phyloP scores from a whole-genome alignment of 2,797 vertebrate genomes.

The Gorsachius magnificus region DNA sequence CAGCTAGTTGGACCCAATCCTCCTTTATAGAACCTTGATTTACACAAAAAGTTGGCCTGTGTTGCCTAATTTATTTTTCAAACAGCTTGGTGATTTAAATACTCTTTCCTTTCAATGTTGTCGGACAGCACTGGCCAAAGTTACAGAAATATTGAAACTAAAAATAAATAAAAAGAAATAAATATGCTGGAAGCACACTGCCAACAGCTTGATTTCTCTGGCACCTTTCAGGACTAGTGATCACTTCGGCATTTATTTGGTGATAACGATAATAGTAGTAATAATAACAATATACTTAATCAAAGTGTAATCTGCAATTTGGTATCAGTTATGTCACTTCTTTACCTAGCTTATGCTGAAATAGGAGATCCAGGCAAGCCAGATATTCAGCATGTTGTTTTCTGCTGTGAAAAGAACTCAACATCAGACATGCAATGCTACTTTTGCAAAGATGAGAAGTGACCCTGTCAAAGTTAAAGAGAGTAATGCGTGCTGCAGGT shows the following conservation, averaged over 20 bases:
- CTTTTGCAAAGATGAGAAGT: background rate
- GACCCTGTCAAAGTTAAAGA: background rate
- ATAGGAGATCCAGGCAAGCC: conserved; percentile 1
- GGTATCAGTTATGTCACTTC: background rate
- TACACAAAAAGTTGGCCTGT: conserved; percentile 70
- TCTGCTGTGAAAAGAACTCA: conserved; percentile 32
- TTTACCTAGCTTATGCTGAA: background rate
- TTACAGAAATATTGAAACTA: background rate
- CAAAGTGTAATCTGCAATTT: background rate
- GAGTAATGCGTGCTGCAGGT: background rate
- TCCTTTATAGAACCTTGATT: conserved; percentile 69
- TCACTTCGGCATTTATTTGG: background rate
- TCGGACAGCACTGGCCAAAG: background rate
- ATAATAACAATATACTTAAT: background rate
- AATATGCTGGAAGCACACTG: background rate
- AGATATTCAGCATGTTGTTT: conserved; percentile 35
- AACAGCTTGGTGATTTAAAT: conserved; percentile 50
- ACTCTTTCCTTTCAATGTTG: background rate
- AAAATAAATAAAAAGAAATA: background rate
- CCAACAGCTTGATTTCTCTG: background rate
- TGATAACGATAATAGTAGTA: background rate
- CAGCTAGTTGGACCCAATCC: conserved; percentile 77
- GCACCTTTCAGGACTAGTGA: background rate
- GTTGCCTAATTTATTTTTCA: conserved; percentile 76
- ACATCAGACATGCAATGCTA: background rate